phyloP scores from a whole-genome alignment of 2,113 vertebrate species.

The Ibidorhyncha struthersii region DNA sequence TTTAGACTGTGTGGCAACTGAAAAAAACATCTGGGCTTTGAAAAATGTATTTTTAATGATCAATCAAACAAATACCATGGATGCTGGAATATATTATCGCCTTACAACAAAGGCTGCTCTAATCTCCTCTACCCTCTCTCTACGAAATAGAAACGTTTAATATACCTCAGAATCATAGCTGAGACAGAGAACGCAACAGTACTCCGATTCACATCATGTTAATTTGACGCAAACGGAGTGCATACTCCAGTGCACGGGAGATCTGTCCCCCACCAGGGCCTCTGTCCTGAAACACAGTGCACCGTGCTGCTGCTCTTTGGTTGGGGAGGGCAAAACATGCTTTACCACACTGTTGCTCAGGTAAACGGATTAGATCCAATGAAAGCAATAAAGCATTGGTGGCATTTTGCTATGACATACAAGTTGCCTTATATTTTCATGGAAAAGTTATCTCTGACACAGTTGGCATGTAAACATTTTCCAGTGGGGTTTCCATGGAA shows the following conservation, averaged over 20 bases:
- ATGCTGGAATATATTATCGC: background rate
- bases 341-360: background rate
- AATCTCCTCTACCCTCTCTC: background rate
- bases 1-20: background rate
- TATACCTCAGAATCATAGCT: background rate
- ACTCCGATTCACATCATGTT: background rate
- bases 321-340: background rate
- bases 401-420: background rate
- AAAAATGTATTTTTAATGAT: background rate
- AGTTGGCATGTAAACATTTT: conserved; percentile 28
- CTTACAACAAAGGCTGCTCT: background rate
- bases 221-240: background rate
- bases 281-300: background rate
- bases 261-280: background rate
- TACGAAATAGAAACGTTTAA: background rate
- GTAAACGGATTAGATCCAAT: background rate
- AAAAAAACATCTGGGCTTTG: background rate
- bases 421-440: background rate
- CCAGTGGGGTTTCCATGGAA: conserved; percentile 59
- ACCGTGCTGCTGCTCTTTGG: background rate
- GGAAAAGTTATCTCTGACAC: conserved; percentile 20
- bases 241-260: background rate
- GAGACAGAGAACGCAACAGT: background rate
- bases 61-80: background rate
- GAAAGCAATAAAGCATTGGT: background rate